Conservation (phyloP, 2,797 vertebrate species). For the Picus viridis region DNA sequence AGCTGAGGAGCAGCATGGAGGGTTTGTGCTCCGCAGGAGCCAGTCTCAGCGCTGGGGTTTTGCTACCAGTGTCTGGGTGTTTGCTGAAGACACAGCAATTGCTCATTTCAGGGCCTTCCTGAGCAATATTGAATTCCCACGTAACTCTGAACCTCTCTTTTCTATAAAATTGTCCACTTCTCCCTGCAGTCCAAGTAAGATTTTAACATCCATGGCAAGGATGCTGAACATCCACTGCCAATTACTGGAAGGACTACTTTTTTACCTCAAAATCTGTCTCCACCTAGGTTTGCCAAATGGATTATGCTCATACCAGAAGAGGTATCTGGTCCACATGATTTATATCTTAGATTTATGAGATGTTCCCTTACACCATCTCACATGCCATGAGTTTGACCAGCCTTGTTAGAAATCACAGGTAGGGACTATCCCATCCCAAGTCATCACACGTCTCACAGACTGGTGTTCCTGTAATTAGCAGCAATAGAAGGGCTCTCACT, state of each 20-base stretch:
- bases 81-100: neutral
- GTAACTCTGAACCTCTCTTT: neutral
- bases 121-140: neutral
- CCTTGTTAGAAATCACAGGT: neutral
- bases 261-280: neutral
- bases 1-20: neutral
- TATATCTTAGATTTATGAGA: neutral
- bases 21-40: neutral
- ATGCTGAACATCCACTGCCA: neutral
- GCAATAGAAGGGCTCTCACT: neutral
- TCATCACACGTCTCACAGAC: neutral
- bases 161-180: neutral
- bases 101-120: neutral
- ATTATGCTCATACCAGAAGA: neutral
- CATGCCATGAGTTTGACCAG: neutral
- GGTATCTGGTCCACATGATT: neutral
- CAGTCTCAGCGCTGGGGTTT: rapidly evolving
- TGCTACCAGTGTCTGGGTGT: neutral
- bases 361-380: neutral
- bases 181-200: neutral
- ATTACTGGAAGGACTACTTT: neutral
- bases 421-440: neutral
- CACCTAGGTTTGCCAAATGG: neutral
- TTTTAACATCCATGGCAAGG: neutral
- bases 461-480: neutral